These are phyloP conservation scores for Chelmon rostratus DNA, from an alignment of 2,797 vertebrate species.

Conservation along the genomic window DNA sequence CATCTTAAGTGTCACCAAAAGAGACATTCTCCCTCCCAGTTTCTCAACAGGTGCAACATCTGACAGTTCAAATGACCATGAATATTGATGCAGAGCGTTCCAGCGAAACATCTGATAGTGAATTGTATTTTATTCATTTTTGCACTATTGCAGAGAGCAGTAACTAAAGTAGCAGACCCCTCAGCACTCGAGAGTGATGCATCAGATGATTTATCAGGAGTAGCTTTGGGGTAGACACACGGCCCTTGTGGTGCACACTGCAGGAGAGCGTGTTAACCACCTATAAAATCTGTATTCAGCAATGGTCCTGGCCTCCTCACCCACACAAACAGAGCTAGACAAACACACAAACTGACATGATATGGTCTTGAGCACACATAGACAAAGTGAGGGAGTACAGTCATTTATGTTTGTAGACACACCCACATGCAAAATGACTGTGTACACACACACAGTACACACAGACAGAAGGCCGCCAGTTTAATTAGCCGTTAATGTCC, in stretches of 20 bases:
- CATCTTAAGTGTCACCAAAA: too few relatives aligned
- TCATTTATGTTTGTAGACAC: constrained; percentile 21
- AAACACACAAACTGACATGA: constrained; percentile 28
- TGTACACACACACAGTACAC: constrained; percentile 30
- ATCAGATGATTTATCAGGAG: too few relatives aligned
- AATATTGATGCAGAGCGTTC: too few relatives aligned
- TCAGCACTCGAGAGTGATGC: too few relatives aligned
- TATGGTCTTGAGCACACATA: not conserved
- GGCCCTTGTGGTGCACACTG: not conserved
- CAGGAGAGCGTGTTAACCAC: constrained; percentile 2
- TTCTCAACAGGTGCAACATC: not conserved
- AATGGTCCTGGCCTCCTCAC: not conserved
- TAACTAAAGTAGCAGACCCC: too few relatives aligned
- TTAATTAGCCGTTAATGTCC: constrained; percentile 52
- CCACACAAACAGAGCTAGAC: constrained; percentile 10
- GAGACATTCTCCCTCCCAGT: too few relatives aligned
- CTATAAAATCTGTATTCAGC: not conserved
- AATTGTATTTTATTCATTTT: too few relatives aligned
- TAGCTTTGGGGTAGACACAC: not conserved
- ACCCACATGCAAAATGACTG: constrained; percentile 14
- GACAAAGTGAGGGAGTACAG: not conserved
- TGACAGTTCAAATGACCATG: not conserved
- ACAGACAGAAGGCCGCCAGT: constrained; percentile 53
- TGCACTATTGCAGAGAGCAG: not conserved
- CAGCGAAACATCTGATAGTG: too few relatives aligned